Base-by-base conservation (phyloP, 2,113 vertebrate species). In the Brachyhypopomus gauderio region DNA sequence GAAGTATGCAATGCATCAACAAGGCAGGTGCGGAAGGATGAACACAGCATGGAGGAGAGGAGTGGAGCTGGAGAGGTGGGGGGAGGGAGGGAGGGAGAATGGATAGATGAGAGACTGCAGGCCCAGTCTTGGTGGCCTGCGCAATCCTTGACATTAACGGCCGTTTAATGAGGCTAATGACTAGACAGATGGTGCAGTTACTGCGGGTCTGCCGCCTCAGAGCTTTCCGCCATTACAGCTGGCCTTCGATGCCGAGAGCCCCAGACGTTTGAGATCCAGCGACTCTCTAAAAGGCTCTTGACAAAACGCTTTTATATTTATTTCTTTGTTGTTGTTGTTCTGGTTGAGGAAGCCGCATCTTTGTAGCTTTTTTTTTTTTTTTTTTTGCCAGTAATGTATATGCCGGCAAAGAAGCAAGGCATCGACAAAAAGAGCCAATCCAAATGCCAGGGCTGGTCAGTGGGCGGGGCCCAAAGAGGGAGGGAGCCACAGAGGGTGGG, bases 141-240 rank as follows among this genome's bases (percentile, higher is more conserved):
- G 16, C 6, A 25, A 77, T 81, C 80, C 90, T 88, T 89, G 90
- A 89, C 88, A 87, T 92, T 92, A 92, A 91, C 88, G 88, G 86
- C 84, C 86, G 88, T 87, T 89, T 93, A 93, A 94, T 89, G 86
- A 91, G 89, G 89, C 90, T 92, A 92, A 92, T 91, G 88, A 91
- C 88, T 59, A 90, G 88, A 90, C 92, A 94, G 91, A 92, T 94
- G 93, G 92, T 87, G 89, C 90, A 85, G 88, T 91, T 90, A 71
- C 86, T 86, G 83, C 80, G 80, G 77, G 80, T 88, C 83, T 64
- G 81, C 52, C 73, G 64, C 78, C 70, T 72, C 77, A 30, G 56
- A 86, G 78, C 69, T 79, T 86, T 83, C 83, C 45, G 80, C 80
- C 80, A 85, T 85, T 85, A 82, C 45, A 70, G 27, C 58, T 67